phyloP scores from a whole-genome alignment of 1,140 invertebrate genomes.

The Contarinia nasturtii region DNA sequence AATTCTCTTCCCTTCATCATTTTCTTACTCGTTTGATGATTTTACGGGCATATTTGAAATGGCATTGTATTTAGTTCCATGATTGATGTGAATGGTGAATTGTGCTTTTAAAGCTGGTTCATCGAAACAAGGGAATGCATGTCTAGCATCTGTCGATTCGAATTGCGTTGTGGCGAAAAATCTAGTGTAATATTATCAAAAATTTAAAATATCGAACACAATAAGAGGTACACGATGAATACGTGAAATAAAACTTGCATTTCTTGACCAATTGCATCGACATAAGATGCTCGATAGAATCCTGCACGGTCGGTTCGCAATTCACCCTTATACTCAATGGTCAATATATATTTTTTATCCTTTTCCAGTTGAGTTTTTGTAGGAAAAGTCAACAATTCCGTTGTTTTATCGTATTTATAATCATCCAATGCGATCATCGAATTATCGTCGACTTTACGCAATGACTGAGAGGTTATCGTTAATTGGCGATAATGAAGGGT shows the following conservation, averaged over 20 bases:
- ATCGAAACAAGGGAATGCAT: conserved; percentile 77
- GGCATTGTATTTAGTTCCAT: conserved; percentile 25
- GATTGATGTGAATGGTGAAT: conserved; percentile 40
- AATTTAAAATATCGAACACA: not conserved
- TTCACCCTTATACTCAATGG: conserved; percentile 28
- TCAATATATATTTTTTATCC: conserved; percentile 21
- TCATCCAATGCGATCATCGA: too few species aligned
- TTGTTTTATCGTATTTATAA: too few species aligned
- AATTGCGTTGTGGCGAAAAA: conserved; percentile 61
- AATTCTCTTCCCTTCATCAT: too few species aligned
- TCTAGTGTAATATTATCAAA: conserved; percentile 31
- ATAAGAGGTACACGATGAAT: not conserved
- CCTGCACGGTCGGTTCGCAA: conserved; percentile 41
- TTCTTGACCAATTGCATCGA: conserved; percentile 19
- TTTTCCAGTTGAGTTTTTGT: conserved; percentile 7
- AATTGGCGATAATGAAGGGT: conserved; percentile 28
- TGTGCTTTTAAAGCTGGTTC: conserved; percentile 64
- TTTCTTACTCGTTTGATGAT: conserved; percentile 3
- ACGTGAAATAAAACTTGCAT: conserved; percentile 9
- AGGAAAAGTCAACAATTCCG: conserved; percentile 16
- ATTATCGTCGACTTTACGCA: too few species aligned
- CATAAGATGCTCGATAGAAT: conserved; percentile 67
- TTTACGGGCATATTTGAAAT: conserved; percentile 35
- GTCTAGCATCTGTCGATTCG: conserved; percentile 55
- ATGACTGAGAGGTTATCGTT: too few species aligned